Evolutionary conservation across 2,113 vertebrate genomes (phyloP).

Genomic region (Vombatus ursinus): DNA sequence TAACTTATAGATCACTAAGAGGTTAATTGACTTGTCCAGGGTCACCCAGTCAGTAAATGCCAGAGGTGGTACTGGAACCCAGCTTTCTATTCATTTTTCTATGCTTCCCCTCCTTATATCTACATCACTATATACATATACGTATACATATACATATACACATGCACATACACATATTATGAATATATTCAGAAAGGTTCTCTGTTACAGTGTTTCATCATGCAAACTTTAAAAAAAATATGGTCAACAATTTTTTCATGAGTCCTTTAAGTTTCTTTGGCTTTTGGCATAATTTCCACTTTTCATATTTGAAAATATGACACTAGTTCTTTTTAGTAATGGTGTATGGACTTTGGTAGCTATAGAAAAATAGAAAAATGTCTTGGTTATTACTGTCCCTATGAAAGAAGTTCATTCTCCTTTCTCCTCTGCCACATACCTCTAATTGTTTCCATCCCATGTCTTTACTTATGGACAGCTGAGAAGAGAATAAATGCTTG

Average conservation of each 20-base stretch:
- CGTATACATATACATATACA: not conserved
- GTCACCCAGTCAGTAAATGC: not conserved
- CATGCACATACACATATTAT: no score
- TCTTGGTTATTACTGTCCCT: not conserved
- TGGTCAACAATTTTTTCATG: not conserved
- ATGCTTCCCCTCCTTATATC: not conserved
- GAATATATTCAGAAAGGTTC: not conserved
- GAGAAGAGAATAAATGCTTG: not conserved
- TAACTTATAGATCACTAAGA: not conserved
- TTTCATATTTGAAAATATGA: not conserved
- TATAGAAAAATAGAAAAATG: not conserved
- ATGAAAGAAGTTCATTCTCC: not conserved
- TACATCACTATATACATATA: not conserved
- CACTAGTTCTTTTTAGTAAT: not conserved
- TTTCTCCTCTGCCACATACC: not conserved
- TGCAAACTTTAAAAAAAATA: not conserved
- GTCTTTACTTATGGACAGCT: not conserved
- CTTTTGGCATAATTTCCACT: not conserved
- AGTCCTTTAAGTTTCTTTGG: not conserved
- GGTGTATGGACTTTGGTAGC: not conserved
- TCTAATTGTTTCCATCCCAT: not conserved
- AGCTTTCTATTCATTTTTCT: not conserved
- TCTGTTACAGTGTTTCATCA: not conserved
- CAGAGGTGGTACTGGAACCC: not conserved
- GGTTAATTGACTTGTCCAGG: not conserved